A percentile compares a stretch with the other conserved stretches of the same genome.
Evolutionary conservation across 2,113 vertebrate species (phyloP).

Genomic region (Chroicocephalus ridibundus): DNA sequence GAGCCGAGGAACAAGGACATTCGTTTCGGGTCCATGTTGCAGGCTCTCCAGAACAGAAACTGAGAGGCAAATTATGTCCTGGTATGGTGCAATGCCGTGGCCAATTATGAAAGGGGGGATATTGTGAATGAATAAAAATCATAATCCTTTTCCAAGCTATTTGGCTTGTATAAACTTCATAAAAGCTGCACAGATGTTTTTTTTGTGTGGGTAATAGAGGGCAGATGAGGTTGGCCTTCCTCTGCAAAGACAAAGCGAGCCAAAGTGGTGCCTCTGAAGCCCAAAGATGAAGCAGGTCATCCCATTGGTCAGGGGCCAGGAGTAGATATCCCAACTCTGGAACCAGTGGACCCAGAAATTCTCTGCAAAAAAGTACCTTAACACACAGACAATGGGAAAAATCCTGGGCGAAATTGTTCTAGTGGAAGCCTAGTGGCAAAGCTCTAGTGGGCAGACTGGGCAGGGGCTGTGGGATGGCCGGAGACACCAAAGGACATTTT

Average conservation of each 20-base stretch:
- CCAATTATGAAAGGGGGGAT: background rate
- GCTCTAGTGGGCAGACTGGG: background rate
- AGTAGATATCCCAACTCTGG: background rate
- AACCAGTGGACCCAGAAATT: background rate
- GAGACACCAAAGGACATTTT: background rate
- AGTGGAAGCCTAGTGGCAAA: background rate
- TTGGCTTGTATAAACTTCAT: background rate
- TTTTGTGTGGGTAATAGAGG: background rate
- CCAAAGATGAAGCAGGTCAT: background rate
- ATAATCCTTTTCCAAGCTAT: background rate
- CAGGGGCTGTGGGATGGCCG: background rate
- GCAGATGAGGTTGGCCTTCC: constrained; percentile 21
- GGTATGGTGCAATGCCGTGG: background rate
- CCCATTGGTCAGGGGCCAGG: background rate
- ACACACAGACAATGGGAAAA: background rate
- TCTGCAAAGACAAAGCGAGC: background rate
- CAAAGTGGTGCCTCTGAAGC: background rate
- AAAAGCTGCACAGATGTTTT: constrained; percentile 7
- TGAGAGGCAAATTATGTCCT: background rate
- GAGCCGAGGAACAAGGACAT: background rate
- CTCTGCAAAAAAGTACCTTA: background rate
- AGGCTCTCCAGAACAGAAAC: background rate
- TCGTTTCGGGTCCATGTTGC: background rate
- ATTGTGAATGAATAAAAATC: background rate
- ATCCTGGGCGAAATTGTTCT: background rate